Evolutionary conservation across 2,113 vertebrate species (phyloP).

Genomic region (Percopsis transmontana): DNA sequence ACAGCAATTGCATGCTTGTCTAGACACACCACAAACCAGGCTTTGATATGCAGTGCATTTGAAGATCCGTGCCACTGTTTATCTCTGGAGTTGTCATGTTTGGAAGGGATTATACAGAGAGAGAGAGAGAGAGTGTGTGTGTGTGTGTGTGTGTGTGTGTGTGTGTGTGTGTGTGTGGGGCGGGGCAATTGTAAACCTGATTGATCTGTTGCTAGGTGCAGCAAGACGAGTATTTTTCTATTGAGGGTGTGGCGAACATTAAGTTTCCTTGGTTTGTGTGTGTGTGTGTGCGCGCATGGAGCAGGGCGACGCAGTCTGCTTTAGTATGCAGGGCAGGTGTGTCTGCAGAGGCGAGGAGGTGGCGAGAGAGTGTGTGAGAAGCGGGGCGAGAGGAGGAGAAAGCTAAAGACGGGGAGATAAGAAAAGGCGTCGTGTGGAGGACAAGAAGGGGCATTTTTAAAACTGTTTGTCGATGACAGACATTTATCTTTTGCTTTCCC

Average conservation of each 20-base stretch:
- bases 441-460: no score
- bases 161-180: background rate
- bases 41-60: slow-evolving; percentile 30
- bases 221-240: slow-evolving; percentile 42
- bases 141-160: background rate
- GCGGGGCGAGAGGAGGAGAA: background rate
- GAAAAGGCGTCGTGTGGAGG: background rate
- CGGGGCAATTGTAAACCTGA: background rate
- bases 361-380: slow-evolving; percentile 13
- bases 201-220: slow-evolving; percentile 37
- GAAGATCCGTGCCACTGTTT: background rate
- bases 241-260: slow-evolving; percentile 46
- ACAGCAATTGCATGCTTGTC: background rate
- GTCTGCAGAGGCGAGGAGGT: slow-evolving; percentile 77
- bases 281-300: slow-evolving; percentile 12
- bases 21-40: slow-evolving; percentile 19
- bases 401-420: no score
- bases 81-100: background rate
- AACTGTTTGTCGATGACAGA: no score
- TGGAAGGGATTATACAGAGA: background rate
- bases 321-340: slow-evolving; percentile 86
- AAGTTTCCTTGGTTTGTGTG: slow-evolving; percentile 24
- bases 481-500: no score
- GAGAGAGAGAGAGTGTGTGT: background rate
- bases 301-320: slow-evolving; percentile 67